Evolutionary conservation across 2,888 invertebrate species (phyloP).

Genomic region (Magallana nippona): DNA sequence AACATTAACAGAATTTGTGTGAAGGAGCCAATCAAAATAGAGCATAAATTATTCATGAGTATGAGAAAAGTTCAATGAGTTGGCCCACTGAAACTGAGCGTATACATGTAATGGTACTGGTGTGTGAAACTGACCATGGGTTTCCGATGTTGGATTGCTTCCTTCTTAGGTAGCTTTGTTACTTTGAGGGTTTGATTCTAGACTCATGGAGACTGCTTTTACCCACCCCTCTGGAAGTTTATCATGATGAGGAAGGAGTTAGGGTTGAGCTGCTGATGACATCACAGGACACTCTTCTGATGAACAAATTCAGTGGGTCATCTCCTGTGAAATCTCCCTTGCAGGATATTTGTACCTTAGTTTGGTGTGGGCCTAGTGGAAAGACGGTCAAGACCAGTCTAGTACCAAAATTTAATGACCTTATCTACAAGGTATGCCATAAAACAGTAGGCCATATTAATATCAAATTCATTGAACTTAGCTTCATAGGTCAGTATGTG

Average conservation of each 20-base stretch:
- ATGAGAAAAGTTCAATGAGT: too few species aligned
- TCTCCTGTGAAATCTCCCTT: not conserved
- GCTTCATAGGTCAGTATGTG: too few species aligned
- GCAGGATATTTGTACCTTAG: constrained; percentile 31
- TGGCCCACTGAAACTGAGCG: too few species aligned
- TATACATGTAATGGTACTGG: too few species aligned
- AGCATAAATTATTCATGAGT: too few species aligned
- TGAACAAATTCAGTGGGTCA: not conserved
- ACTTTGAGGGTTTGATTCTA: not conserved
- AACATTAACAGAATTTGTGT: too few species aligned
- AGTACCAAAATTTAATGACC: constrained; percentile 6
- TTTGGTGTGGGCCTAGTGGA: constrained; percentile 53
- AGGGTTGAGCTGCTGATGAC: constrained; percentile 53
- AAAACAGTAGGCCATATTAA: too few species aligned
- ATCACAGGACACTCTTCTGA: not conserved
- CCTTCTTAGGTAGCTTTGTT: too few species aligned
- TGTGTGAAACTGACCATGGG: too few species aligned
- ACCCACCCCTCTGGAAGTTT: constrained; percentile 52
- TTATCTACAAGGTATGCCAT: constrained; percentile 28
- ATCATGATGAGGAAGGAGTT: constrained; percentile 51
- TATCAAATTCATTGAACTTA: too few species aligned
- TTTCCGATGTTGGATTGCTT: too few species aligned
- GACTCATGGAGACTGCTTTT: constrained; percentile 12
- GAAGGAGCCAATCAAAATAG: too few species aligned
- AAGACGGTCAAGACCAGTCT: constrained; percentile 56